Conservation (phyloP, 2,888 invertebrate genomes). For the Lomographa bimaculata region DNA sequence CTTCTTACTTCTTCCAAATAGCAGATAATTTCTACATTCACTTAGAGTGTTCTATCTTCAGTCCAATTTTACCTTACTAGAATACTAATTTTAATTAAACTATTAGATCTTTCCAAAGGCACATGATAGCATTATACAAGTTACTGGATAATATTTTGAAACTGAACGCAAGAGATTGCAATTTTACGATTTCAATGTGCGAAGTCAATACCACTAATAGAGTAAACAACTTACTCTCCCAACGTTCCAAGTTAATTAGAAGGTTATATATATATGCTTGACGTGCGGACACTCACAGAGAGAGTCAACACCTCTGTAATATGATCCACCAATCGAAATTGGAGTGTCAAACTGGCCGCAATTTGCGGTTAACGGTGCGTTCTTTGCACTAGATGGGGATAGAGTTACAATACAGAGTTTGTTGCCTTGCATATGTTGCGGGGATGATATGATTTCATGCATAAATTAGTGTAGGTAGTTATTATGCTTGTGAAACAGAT, state of each 20-base stretch:
- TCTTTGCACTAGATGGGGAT: conserved; percentile 20
- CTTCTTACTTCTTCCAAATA: too few relatives aligned
- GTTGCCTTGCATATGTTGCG: conserved; percentile 2
- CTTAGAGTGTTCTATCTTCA: too few relatives aligned
- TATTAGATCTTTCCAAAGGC: too few relatives aligned
- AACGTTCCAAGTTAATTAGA: conserved; percentile 61
- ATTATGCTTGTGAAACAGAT: too few relatives aligned
- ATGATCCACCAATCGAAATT: conserved; percentile 65
- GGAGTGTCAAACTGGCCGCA: conserved; percentile 63
- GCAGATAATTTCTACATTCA: too few relatives aligned
- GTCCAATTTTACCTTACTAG: too few relatives aligned
- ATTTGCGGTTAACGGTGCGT: conserved; percentile 46
- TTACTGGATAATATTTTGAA: too few relatives aligned
- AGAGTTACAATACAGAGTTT: conserved; percentile 16
- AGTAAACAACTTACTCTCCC: conserved; percentile 48
- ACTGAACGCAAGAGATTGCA: too few relatives aligned
- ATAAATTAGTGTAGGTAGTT: too few relatives aligned
- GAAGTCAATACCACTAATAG: conserved; percentile 38
- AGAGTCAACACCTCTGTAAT: conserved; percentile 70
- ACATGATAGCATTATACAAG: too few relatives aligned
- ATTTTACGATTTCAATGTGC: too few relatives aligned
- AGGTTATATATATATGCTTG: conserved; percentile 48
- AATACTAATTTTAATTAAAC: too few relatives aligned
- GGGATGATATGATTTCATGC: neutral
- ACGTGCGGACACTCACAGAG: conserved; percentile 54